Conservation (phyloP, 1,140 invertebrate genomes). For the Papilio polytes region DNA sequence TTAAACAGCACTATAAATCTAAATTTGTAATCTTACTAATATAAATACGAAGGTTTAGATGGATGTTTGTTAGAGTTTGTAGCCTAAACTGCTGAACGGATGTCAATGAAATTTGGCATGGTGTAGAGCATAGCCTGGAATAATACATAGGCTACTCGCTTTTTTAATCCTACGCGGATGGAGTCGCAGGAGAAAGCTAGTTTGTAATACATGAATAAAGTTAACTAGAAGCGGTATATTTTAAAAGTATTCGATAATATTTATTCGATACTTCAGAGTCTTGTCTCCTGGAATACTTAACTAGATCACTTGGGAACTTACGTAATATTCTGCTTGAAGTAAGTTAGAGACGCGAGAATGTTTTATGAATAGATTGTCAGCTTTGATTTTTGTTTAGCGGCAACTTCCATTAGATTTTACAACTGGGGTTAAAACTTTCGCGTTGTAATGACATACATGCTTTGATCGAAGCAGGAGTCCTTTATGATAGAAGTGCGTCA, state of each 20-base stretch:
- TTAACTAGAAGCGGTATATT: not conserved
- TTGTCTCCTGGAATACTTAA: constrained; percentile 4
- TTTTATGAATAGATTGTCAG: not conserved
- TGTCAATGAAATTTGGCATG: too few relatives aligned
- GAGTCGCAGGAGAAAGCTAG: too few relatives aligned
- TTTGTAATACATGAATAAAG: not conserved
- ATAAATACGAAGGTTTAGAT: too few relatives aligned
- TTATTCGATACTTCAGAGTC: not conserved
- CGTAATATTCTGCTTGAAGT: constrained; percentile 18
- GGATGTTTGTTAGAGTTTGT: too few relatives aligned
- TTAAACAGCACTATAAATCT: not conserved
- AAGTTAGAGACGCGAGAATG: not conserved
- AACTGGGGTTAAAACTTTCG: constrained; percentile 1
- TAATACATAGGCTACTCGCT: too few relatives aligned
- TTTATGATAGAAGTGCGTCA: not conserved
- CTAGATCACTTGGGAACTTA: not conserved
- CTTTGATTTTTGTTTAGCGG: not conserved
- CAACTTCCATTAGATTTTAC: not conserved
- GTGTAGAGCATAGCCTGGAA: too few relatives aligned
- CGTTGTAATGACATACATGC: not conserved
- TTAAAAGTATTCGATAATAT: not conserved
- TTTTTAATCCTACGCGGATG: too few relatives aligned
- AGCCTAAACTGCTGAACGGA: too few relatives aligned
- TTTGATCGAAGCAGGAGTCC: not conserved
- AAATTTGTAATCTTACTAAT: not conserved